Evolutionary conservation across 2,888 invertebrate genomes (phyloP).

Genomic region (Tethea ocularis): DNA sequence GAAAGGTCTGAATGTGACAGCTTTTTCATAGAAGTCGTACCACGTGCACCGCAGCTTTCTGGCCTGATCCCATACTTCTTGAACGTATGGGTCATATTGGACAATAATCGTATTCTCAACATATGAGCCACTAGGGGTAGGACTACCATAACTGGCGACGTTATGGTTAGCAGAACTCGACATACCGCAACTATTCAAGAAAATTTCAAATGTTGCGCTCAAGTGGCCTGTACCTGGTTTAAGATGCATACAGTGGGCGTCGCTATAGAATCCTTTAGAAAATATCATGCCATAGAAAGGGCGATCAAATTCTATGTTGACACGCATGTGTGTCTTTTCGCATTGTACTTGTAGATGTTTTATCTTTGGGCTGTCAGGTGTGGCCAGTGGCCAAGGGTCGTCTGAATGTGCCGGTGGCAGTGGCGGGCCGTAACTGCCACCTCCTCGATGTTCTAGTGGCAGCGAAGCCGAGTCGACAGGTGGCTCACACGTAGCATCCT

Average conservation of each 20-base stretch:
- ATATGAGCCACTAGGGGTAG: slow-evolving; percentile 95
- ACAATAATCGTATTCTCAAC: slow-evolving; percentile 98
- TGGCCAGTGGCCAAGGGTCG: slow-evolving; percentile 94
- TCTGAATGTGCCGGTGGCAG: slow-evolving; percentile 85
- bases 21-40: slow-evolving; percentile 98
- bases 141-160: slow-evolving; percentile 92
- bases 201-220: slow-evolving; percentile 96
- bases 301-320: slow-evolving; percentile 96
- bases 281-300: slow-evolving; percentile 98
- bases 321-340: slow-evolving; percentile 97
- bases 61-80: slow-evolving; percentile 98
- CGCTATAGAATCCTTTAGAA: slow-evolving; percentile 96
- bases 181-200: slow-evolving; percentile 97
- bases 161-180: slow-evolving; percentile 95
- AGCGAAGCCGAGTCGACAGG: slow-evolving; percentile 92
- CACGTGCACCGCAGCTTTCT: slow-evolving; percentile 96
- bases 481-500: slow-evolving; percentile 91
- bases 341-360: slow-evolving; percentile 97
- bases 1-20: slow-evolving; percentile 97
- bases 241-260: slow-evolving; percentile 95
- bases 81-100: slow-evolving; percentile 97
- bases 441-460: slow-evolving; percentile 91
- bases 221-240: slow-evolving; percentile 96
- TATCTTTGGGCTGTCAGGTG: slow-evolving; percentile 96
- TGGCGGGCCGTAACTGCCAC: slow-evolving; percentile 90